These are phyloP conservation scores for Aptenodytes patagonicus DNA, from an alignment of 2,113 vertebrate species.

Conservation along the genomic window DNA sequence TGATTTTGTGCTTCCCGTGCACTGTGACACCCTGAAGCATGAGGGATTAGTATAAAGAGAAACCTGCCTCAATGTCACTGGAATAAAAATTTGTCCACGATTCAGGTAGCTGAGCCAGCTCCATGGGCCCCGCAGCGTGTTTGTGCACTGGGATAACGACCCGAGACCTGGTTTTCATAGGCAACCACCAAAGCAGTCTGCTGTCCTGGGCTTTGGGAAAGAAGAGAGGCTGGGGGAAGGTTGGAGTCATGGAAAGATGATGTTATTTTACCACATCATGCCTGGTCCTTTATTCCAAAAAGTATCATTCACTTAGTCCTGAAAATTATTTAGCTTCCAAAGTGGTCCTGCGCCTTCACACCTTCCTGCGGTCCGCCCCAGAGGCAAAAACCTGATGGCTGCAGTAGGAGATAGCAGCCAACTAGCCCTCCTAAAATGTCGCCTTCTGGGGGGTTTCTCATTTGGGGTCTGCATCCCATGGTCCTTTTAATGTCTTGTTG, in stretches of 20 bases:
- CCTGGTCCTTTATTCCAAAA: neutral
- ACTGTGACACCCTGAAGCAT: neutral
- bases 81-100: neutral
- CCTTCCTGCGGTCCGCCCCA: neutral
- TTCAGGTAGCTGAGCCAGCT: neutral
- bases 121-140: fast-evolving
- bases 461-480: neutral
- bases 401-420: neutral
- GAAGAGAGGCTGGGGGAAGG: neutral
- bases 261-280: neutral
- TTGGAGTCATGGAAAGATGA: neutral
- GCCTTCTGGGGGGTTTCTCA: neutral
- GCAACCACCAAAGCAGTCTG: neutral
- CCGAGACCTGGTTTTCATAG: neutral
- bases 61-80: neutral
- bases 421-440: neutral
- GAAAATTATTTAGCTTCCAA: neutral
- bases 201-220: neutral
- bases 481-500: neutral
- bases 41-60: constrained; percentile 32
- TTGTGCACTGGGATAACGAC: neutral
- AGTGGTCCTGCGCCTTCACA: neutral
- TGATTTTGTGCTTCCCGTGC: constrained; percentile 18
- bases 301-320: neutral
- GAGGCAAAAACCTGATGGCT: neutral